Conservation (phyloP, 1,140 invertebrate species). For the Microvelia longipes region DNA sequence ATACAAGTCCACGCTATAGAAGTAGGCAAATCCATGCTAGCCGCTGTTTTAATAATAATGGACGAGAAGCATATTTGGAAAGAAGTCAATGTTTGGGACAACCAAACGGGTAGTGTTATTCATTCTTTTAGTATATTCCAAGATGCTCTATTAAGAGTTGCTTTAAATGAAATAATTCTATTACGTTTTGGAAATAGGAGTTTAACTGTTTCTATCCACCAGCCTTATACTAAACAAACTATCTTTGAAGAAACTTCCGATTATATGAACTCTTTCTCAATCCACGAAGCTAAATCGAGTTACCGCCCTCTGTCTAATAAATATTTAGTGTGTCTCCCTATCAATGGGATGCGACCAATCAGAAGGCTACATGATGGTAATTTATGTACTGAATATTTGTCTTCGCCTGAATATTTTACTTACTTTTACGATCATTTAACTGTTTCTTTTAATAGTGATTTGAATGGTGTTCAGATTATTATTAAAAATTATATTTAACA, state of each 20-base stretch:
- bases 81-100: neutral
- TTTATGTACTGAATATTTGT: neutral
- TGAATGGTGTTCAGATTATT: neutral
- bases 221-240: neutral
- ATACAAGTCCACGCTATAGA: neutral
- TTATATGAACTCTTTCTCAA: neutral
- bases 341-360: neutral
- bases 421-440: neutral
- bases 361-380: neutral
- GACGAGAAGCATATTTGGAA: neutral
- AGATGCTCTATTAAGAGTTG: neutral
- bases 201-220: neutral
- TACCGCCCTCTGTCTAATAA: neutral
- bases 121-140: neutral
- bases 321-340: neutral
- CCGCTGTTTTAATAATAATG: neutral
- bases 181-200: neutral
- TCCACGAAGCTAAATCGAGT: neutral
- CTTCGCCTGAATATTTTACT: neutral
- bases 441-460: neutral
- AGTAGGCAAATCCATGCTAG: neutral
- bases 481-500: neutral
- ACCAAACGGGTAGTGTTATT: neutral
- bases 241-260: neutral
- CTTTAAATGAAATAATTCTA: neutral